Percentiles rank a stretch among this genome's conserved stretches.
Evolutionary conservation across 2,113 vertebrate genomes (phyloP).

Genomic region (Canis aureus): DNA sequence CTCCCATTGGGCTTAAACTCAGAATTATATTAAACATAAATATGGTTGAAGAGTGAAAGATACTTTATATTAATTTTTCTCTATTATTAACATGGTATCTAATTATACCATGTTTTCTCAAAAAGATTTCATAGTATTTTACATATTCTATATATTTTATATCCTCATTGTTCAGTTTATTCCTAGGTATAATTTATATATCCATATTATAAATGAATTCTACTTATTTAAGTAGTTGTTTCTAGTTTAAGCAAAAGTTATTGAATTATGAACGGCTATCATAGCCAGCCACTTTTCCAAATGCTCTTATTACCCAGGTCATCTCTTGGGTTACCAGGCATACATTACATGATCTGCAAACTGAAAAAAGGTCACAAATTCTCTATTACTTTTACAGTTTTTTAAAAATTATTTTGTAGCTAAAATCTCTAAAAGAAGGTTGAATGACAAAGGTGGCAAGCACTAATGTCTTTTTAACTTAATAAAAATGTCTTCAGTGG

Average conservation of each 20-base stretch:
- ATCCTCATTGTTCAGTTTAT: not conserved
- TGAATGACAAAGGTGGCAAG: not conserved
- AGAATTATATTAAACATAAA: slow-evolving; percentile 6
- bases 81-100: not conserved
- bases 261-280: not conserved
- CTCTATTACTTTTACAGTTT: not conserved
- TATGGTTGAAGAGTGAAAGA: not conserved
- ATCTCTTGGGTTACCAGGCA: not conserved
- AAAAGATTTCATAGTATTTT: not conserved
- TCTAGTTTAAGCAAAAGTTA: not conserved
- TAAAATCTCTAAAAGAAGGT: not conserved
- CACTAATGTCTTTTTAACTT: not conserved
- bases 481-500: not conserved
- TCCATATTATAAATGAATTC: not conserved
- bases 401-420: not conserved
- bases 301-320: not conserved
- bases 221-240: not conserved
- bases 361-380: not conserved
- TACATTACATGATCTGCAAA: not conserved
- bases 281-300: not conserved
- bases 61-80: not conserved
- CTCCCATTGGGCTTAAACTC: not conserved
- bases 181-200: not conserved
- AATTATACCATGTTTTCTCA: not conserved
- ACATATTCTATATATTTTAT: not conserved